Evolutionary conservation across 2,888 invertebrate species (phyloP), one percentile per base, ranked within the genome.

Genomic region (Melieria picta): DNA sequence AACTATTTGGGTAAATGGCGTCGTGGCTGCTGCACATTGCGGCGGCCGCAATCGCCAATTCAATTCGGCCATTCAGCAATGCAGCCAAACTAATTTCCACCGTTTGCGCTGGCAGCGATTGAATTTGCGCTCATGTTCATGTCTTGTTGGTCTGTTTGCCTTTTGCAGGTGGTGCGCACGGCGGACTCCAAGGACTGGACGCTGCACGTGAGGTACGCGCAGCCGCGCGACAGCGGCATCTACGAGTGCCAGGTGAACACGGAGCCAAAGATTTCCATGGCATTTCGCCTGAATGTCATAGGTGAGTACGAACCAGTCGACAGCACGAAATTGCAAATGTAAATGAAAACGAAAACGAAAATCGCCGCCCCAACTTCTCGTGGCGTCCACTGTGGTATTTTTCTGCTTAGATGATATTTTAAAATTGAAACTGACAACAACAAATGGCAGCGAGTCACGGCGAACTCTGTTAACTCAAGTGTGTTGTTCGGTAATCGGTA

Each of bases 161-260:
- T 30, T 30, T 61, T 76, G 73, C 81, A 85, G 85, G 85, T 85
- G 69, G 81, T 84, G 78, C 82, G 83, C 77, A 82, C 84, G 70
- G 94, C 94, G 86, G 93, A 93, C 86, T 94, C 94, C 65, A 94
- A 94, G 86, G 94, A 95, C 88, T 95, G 95, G 95, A 95, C 94
- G 77, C 89, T 95, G 75, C 94, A 94, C 88, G 93, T 95, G 86
- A 94, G 94, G 88, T 95, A 93, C 84, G 93, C 94, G 30, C 94
- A 95, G 87, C 90, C 93, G 82, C 89, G 94, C 80, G 95, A 95
- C 88, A 92, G 93, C 10, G 95, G 95, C 72, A 88, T 88, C 81
- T 89, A 89, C 85, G 89, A 89, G 83, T 89, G 89, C 82, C 89
- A 90, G 86, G 89, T 90, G 84, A 90, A 89, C 86, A 94, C 94